These are phyloP conservation scores for Anguilla obscura DNA, from an alignment of 2,797 vertebrate species.

Conservation along the genomic window DNA sequence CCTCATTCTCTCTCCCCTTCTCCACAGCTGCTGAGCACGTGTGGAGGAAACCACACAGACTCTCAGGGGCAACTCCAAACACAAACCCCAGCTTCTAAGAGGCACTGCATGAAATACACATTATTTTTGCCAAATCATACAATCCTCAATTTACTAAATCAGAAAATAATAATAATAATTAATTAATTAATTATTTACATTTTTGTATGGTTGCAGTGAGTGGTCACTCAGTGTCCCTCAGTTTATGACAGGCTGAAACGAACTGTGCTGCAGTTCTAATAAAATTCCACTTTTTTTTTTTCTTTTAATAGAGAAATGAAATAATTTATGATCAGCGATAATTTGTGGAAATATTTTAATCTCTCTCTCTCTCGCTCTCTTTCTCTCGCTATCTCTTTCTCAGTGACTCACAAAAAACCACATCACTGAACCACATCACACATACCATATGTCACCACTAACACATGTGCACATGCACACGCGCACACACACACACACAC, in stretches of 20 bases:
- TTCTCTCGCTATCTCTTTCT: background rate
- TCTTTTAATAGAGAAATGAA: too few species aligned
- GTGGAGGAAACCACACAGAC: conserved; percentile 15
- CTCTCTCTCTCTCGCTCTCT: background rate
- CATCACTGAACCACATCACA: background rate
- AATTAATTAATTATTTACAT: background rate
- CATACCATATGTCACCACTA: background rate
- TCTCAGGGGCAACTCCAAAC: conserved; percentile 14
- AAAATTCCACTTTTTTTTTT: too few species aligned
- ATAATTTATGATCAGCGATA: too few species aligned
- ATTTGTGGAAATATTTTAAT: too few species aligned
- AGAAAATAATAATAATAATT: background rate
- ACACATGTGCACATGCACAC: conserved; percentile 30
- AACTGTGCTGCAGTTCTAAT: too few species aligned
- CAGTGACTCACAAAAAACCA: background rate
- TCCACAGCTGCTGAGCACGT: conserved; percentile 9
- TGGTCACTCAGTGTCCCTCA: background rate
- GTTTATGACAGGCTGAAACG: too few species aligned
- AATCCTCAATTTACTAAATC: background rate
- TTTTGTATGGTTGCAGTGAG: too few species aligned
- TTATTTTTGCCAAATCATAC: background rate
- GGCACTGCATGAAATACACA: background rate
- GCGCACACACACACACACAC: background rate
- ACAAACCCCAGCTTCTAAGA: background rate
- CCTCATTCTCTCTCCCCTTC: background rate